Evolutionary conservation across 2,113 vertebrate species (phyloP).

Genomic region (Pterophyllum scalare): DNA sequence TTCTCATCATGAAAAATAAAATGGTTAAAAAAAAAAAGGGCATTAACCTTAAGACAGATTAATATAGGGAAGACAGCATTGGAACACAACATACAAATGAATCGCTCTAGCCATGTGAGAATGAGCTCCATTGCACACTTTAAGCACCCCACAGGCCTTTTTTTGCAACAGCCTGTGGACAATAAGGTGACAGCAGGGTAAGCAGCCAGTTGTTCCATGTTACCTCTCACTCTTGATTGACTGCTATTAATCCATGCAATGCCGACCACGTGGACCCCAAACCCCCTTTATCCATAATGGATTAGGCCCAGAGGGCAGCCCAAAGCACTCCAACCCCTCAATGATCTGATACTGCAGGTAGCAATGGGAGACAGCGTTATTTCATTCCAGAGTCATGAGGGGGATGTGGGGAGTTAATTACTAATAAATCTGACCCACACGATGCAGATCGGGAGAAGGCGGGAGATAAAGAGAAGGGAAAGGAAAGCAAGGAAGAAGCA

Average conservation of each 20-base stretch:
- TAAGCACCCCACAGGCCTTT: constrained; percentile 2
- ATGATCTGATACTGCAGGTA: constrained; percentile 53
- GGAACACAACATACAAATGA: constrained; percentile 64
- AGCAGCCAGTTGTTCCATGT: not conserved
- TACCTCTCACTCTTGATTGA: constrained; percentile 45
- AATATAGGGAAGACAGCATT: constrained; percentile 55
- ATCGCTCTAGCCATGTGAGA: constrained; percentile 47
- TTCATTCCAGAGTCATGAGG: constrained; percentile 54
- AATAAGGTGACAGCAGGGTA: constrained; percentile 3
- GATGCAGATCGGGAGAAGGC: constrained; percentile 16
- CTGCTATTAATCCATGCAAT: constrained; percentile 18
- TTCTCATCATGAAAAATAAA: constrained; percentile 56
- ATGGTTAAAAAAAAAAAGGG: constrained; percentile 66
- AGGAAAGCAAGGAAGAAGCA: not conserved
- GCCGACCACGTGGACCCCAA: constrained; percentile 33
- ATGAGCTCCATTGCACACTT: constrained; percentile 43
- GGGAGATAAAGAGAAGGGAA: not conserved
- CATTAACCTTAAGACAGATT: constrained; percentile 73
- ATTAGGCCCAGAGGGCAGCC: constrained; percentile 65
- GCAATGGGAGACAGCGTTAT: constrained; percentile 50
- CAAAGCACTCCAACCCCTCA: constrained; percentile 41
- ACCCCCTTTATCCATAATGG: constrained; percentile 64
- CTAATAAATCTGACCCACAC: constrained; percentile 55
- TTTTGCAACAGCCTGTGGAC: constrained; percentile 14
- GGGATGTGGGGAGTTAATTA: constrained; percentile 61